Evolutionary conservation across 2,888 invertebrate species (phyloP).

Genomic region (Sinhomidia bicolor): DNA sequence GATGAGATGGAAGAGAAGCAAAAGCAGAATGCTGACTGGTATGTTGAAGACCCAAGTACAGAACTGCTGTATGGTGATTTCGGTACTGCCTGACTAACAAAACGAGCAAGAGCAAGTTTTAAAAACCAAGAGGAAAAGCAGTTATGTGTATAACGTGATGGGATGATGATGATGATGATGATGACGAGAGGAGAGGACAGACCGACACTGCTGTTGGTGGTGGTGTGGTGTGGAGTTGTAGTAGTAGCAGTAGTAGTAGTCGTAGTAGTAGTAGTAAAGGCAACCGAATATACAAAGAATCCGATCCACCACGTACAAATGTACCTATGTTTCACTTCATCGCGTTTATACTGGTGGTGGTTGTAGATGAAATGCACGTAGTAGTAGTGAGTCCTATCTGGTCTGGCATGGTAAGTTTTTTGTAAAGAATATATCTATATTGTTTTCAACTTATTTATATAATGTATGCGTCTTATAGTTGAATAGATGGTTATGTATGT

Average conservation of each 20-base stretch:
- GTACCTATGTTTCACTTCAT: slow-evolving; percentile 50
- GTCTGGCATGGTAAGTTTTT: slow-evolving; percentile 40
- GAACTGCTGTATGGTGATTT: slow-evolving; percentile 3
- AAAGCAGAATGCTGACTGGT: slow-evolving; percentile 11
- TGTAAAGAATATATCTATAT: neutral
- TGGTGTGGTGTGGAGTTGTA: neutral
- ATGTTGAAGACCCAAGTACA: neutral
- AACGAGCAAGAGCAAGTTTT: neutral
- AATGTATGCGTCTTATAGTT: neutral
- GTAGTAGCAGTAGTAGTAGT: neutral
- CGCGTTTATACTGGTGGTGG: slow-evolving; percentile 52
- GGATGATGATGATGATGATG: neutral
- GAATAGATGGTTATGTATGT: neutral
- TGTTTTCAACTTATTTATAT: neutral
- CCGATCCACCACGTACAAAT: neutral
- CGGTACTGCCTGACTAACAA: neutral
- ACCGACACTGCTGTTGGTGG: neutral
- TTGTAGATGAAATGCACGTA: neutral
- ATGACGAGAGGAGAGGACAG: slow-evolving; percentile 23
- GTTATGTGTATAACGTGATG: slow-evolving; percentile 6
- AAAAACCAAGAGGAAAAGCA: slow-evolving; percentile 38
- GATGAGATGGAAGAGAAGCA: slow-evolving; percentile 14
- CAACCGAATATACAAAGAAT: neutral
- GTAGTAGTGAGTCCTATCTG: neutral
- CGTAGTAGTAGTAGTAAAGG: neutral